Conservation (phyloP, 2,888 invertebrate genomes). For the Phorcus lineatus region DNA sequence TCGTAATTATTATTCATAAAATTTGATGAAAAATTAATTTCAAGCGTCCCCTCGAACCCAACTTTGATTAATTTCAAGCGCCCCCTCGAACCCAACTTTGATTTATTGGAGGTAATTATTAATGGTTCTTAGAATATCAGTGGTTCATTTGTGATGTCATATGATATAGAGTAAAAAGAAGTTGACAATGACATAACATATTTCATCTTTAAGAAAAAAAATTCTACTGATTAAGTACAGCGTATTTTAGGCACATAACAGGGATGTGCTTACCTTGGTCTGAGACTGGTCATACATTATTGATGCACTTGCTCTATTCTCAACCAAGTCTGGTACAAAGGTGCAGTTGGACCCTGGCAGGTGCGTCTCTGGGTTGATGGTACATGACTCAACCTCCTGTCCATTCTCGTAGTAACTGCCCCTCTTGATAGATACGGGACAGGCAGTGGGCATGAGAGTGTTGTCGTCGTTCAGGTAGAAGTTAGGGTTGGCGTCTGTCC, state of each 20-base stretch:
- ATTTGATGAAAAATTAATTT: no score
- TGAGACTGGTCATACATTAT: background rate
- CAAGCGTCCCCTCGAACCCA: no score
- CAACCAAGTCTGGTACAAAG: background rate
- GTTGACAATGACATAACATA: no score
- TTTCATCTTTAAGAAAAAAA: no score
- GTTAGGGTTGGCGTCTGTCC: background rate
- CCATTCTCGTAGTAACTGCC: background rate
- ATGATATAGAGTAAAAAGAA: no score
- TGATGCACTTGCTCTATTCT: background rate
- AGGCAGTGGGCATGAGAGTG: background rate
- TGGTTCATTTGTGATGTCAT: no score
- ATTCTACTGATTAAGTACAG: no score
- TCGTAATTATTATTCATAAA: no score
- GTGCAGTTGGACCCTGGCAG: background rate
- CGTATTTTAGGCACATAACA: background rate
- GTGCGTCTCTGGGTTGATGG: background rate
- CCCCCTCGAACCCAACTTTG: no score
- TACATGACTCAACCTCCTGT: background rate
- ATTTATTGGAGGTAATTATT: no score
- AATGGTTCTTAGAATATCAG: no score
- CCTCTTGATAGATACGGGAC: background rate
- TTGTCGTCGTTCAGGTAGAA: background rate
- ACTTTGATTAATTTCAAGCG: no score
- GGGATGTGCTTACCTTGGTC: background rate